Percentiles rank a stretch among this genome's conserved stretches.
Conservation (phyloP, 2,888 invertebrate genomes). For the Hylaea fasciaria region DNA sequence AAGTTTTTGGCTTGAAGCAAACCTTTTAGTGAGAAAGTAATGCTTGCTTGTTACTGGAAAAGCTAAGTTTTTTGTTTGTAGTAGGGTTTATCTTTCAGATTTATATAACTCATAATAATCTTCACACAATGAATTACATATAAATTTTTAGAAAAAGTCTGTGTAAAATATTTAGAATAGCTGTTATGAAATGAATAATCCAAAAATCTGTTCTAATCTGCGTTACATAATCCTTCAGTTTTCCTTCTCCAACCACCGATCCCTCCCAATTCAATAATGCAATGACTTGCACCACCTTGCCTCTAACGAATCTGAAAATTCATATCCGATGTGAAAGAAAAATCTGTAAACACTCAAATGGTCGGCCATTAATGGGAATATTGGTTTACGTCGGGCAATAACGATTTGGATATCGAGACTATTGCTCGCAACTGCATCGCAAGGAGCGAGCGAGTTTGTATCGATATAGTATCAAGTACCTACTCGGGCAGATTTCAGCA, state of each 20-base stretch:
- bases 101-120: background rate
- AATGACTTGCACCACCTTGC: constrained; percentile 42
- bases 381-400: constrained; percentile 62
- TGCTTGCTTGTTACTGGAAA: constrained; percentile 34
- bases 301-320: constrained; percentile 42
- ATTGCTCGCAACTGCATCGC: constrained; percentile 57
- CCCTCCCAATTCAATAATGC: constrained; percentile 39
- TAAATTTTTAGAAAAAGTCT: too few relatives aligned
- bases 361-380: constrained; percentile 64
- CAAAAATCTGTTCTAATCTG: background rate
- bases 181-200: too few relatives aligned
- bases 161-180: too few relatives aligned
- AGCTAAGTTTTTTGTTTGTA: constrained; percentile 29
- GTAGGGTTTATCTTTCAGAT: constrained; percentile 19
- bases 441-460: constrained; percentile 40
- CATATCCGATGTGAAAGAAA: constrained; percentile 50
- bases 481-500: constrained; percentile 1
- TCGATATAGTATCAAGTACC: constrained; percentile 32
- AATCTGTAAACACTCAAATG: constrained; percentile 65
- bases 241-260: constrained; percentile 15
- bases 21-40: constrained; percentile 38
- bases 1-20: constrained; percentile 38
- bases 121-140: background rate
- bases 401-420: constrained; percentile 65
- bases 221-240: constrained; percentile 11